Evolutionary conservation across 2,113 vertebrate genomes (phyloP).

Genomic region (Saguinus midas): DNA sequence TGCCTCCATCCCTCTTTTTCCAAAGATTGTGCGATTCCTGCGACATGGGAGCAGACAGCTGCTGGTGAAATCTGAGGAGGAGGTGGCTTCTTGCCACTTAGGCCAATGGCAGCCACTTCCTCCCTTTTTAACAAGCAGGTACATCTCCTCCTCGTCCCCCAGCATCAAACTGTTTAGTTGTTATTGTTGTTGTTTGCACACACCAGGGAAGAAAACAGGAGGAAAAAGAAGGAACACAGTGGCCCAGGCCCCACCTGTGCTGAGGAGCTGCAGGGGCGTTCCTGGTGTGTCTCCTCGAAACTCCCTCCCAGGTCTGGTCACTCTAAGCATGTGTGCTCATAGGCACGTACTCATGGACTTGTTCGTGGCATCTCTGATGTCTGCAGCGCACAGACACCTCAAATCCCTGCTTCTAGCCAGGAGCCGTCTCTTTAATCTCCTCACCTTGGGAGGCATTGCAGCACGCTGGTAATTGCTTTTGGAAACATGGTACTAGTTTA

Average conservation of each 20-base stretch:
- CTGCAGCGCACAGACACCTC: background rate
- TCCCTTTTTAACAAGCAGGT: background rate
- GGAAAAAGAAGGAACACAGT: background rate
- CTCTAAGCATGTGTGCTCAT: rapidly evolving
- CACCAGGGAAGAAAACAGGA: background rate
- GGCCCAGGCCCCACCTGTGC: background rate
- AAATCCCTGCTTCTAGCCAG: background rate
- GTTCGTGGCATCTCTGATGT: background rate
- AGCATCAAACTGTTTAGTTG: background rate
- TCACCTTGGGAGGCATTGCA: background rate
- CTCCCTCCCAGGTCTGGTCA: rapidly evolving
- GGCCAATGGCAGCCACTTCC: rapidly evolving
- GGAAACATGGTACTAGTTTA: slow-evolving; percentile 55
- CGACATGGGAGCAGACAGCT: rapidly evolving
- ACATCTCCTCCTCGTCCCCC: rapidly evolving
- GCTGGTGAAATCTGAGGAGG: rapidly evolving
- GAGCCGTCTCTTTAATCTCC: background rate
- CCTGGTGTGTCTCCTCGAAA: rapidly evolving
- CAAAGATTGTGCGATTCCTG: background rate
- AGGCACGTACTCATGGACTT: rapidly evolving
- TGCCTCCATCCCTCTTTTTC: background rate
- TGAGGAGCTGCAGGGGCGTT: rapidly evolving
- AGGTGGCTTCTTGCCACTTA: rapidly evolving
- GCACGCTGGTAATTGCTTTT: slow-evolving; percentile 59
- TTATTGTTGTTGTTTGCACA: background rate